phyloP scores from a whole-genome alignment of 2,113 vertebrate genomes.

The Macrotis lagotis region DNA sequence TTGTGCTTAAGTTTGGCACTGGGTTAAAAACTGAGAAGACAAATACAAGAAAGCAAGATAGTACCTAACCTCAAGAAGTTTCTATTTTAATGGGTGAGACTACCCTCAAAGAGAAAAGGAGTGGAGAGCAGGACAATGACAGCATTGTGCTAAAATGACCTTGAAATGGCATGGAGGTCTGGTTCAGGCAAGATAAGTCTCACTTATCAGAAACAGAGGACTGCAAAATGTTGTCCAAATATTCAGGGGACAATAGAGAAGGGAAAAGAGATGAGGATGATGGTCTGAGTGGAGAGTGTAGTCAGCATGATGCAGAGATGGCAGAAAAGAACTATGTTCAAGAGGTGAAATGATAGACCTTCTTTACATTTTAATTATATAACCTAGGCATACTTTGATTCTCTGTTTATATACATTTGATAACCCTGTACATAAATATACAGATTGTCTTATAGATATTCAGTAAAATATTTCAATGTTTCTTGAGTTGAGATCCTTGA shows the following conservation, averaged over 20 bases:
- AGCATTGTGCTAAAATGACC: not conserved
- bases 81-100: not conserved
- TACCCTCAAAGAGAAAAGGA: not conserved
- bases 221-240: not conserved
- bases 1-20: not conserved
- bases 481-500: not conserved
- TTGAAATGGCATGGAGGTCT: not conserved
- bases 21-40: not conserved
- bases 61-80: not conserved
- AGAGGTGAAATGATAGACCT: not conserved
- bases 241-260: not conserved
- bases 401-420: too few species aligned
- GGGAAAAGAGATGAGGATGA: not conserved
- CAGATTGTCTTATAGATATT: not conserved
- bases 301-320: not conserved
- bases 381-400: too few species aligned
- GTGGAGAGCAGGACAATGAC: not conserved
- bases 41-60: not conserved
- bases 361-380: too few species aligned
- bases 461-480: not conserved
- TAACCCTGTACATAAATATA: not conserved
- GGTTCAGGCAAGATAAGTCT: not conserved
- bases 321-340: not conserved
- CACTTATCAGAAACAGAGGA: not conserved
- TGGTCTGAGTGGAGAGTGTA: not conserved